Conservation (phyloP, 2,113 vertebrate species). For the Papio anubis region DNA sequence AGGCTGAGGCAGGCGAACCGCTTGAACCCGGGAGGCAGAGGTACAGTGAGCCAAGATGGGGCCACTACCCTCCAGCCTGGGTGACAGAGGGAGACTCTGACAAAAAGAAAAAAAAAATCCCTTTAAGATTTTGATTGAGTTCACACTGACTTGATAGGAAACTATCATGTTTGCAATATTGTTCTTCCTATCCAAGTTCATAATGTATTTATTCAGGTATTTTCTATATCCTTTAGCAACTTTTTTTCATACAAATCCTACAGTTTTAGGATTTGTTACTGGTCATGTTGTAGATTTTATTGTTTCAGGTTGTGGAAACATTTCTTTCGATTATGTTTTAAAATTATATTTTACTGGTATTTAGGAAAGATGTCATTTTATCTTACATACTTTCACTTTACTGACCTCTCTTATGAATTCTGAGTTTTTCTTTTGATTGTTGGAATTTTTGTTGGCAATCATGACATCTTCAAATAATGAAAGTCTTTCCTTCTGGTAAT, state of each 20-base stretch:
- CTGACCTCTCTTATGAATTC: background rate
- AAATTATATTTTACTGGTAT: background rate
- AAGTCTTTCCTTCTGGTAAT: background rate
- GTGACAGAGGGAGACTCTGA: no score
- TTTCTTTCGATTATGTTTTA: background rate
- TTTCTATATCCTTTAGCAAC: background rate
- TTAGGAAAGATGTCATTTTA: slow-evolving; percentile 12
- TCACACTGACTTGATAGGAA: slow-evolving; percentile 4
- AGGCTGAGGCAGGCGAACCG: no score
- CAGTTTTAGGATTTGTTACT: background rate
- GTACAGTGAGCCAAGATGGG: no score
- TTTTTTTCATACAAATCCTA: background rate
- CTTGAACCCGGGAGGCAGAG: no score
- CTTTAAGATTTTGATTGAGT: background rate
- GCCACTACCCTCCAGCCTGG: no score
- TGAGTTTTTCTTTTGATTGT: background rate
- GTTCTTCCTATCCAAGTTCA: background rate
- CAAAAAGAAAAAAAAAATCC: background rate
- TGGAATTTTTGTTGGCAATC: background rate
- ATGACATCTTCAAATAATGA: background rate
- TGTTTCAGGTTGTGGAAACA: background rate
- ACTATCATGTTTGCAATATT: background rate
- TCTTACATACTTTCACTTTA: background rate
- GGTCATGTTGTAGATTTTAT: background rate
- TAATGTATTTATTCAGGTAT: background rate